A percentile compares a stretch with the other conserved stretches of the same genome.
Evolutionary conservation across 2,888 invertebrate species (phyloP).

Genomic region (Dilophus febrilis): DNA sequence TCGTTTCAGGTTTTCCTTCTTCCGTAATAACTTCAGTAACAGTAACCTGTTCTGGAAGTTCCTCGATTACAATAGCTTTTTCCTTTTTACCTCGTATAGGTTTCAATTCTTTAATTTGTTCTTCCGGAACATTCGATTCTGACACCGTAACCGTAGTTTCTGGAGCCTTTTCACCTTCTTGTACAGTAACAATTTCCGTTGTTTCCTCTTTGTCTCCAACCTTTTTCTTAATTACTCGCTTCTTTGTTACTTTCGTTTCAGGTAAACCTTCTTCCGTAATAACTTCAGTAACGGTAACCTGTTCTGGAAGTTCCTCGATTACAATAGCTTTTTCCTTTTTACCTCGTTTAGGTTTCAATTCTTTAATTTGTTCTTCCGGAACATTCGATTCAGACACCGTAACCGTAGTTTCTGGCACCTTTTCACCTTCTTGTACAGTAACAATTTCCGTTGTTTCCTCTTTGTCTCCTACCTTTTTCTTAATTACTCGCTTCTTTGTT

Average conservation of each 20-base stretch:
- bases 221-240: slow-evolving; percentile 15
- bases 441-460: slow-evolving; percentile 18
- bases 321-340: neutral
- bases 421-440: slow-evolving; percentile 20
- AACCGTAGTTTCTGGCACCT: slow-evolving; percentile 21
- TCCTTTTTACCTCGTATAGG: slow-evolving; percentile 20
- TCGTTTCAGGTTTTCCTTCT: slow-evolving; percentile 23
- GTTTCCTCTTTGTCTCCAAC: slow-evolving; percentile 17
- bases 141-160: slow-evolving; percentile 25
- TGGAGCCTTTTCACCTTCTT: slow-evolving; percentile 21
- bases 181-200: slow-evolving; percentile 19
- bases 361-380: slow-evolving; percentile 16
- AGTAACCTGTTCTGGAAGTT: slow-evolving; percentile 9
- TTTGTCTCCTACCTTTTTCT: slow-evolving; percentile 16
- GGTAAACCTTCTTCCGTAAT: slow-evolving; percentile 16
- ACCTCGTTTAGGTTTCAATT: slow-evolving; percentile 8
- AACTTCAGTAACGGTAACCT: slow-evolving; percentile 28
- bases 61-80: slow-evolving; percentile 12
- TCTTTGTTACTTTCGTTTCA: slow-evolving; percentile 18
- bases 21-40: slow-evolving; percentile 17
- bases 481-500: slow-evolving; percentile 18
- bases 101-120: slow-evolving; percentile 23
- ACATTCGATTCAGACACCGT: slow-evolving; percentile 14
- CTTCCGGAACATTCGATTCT: slow-evolving; percentile 22
- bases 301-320: slow-evolving; percentile 14